phyloP scores from a whole-genome alignment of 2,888 invertebrate species.

The Coenonympha glycerion region DNA sequence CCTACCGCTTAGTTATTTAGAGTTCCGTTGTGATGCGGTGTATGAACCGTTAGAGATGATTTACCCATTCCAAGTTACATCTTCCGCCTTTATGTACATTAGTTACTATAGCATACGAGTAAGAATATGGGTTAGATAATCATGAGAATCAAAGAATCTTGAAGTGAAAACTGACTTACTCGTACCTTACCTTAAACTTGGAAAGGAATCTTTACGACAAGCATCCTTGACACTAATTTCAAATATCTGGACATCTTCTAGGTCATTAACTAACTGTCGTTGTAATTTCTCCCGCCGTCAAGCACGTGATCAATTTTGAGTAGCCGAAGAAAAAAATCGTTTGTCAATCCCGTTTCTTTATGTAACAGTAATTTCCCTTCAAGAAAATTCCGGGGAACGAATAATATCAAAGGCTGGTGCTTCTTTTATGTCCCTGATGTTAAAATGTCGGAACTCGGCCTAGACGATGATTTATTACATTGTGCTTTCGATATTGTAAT shows the following conservation, averaged over 20 bases:
- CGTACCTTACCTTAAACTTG: too few species aligned
- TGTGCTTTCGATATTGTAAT: slow-evolving; percentile 16
- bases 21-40: too few species aligned
- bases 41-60: too few species aligned
- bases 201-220: too few species aligned
- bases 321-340: slow-evolving; percentile 14
- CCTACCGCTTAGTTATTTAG: too few species aligned
- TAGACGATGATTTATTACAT: slow-evolving; percentile 25
- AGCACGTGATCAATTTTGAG: slow-evolving; percentile 10
- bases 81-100: too few species aligned
- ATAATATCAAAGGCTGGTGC: slow-evolving; percentile 23
- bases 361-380: slow-evolving; percentile 16
- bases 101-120: too few species aligned
- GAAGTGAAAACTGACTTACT: too few species aligned
- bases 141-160: too few species aligned
- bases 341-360: slow-evolving; percentile 15
- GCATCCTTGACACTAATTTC: background rate
- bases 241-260: slow-evolving; percentile 11
- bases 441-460: slow-evolving; percentile 25
- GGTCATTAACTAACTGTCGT: slow-evolving; percentile 6
- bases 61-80: too few species aligned
- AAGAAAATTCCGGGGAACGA: slow-evolving; percentile 17
- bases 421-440: slow-evolving; percentile 27
- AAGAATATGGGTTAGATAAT: too few species aligned
- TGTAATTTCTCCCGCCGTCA: slow-evolving; percentile 5